These are phyloP conservation scores for Aphodius sticticus DNA, from an alignment of 2,888 invertebrate species.

Conservation along the genomic window DNA sequence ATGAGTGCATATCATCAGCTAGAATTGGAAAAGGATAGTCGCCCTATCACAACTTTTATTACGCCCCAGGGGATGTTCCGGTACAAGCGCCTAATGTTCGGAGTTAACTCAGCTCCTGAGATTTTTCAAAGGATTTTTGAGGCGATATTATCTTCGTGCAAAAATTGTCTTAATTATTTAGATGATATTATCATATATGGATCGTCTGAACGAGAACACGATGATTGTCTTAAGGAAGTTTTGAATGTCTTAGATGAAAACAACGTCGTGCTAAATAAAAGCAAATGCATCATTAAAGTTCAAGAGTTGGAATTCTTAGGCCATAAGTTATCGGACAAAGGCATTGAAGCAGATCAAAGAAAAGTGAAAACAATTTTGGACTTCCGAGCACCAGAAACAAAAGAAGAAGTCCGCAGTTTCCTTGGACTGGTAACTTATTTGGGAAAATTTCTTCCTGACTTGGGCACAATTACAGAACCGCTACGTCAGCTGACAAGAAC, in stretches of 20 bases:
- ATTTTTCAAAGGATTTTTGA: slow-evolving; percentile 48
- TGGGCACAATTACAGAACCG: slow-evolving; percentile 34
- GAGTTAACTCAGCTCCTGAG: slow-evolving; percentile 50
- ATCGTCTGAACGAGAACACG: slow-evolving; percentile 45
- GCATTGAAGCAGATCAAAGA: slow-evolving; percentile 47
- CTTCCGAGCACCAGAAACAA: slow-evolving; percentile 44
- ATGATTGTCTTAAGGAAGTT: slow-evolving; percentile 43
- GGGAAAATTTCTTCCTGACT: slow-evolving; percentile 42
- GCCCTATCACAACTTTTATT: slow-evolving; percentile 35
- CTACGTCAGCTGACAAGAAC: slow-evolving; percentile 22
- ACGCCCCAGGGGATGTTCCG: slow-evolving; percentile 44
- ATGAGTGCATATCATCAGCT: too few relatives aligned
- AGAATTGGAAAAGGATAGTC: too few relatives aligned
- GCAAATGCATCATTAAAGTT: slow-evolving; percentile 43
- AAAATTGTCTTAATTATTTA: too few relatives aligned
- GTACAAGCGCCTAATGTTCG: slow-evolving; percentile 54
- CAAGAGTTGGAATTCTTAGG: slow-evolving; percentile 47
- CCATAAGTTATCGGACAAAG: slow-evolving; percentile 40
- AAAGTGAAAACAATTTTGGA: slow-evolving; percentile 39
- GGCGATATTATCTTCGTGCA: slow-evolving; percentile 29
- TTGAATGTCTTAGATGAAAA: slow-evolving; percentile 42
- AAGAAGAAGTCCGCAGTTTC: slow-evolving; percentile 44
- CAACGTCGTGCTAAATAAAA: slow-evolving; percentile 47
- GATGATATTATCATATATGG: slow-evolving; percentile 50
- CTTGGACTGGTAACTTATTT: slow-evolving; percentile 40